Conservation (phyloP, 2,888 invertebrate species). For the Fragum sueziense region DNA sequence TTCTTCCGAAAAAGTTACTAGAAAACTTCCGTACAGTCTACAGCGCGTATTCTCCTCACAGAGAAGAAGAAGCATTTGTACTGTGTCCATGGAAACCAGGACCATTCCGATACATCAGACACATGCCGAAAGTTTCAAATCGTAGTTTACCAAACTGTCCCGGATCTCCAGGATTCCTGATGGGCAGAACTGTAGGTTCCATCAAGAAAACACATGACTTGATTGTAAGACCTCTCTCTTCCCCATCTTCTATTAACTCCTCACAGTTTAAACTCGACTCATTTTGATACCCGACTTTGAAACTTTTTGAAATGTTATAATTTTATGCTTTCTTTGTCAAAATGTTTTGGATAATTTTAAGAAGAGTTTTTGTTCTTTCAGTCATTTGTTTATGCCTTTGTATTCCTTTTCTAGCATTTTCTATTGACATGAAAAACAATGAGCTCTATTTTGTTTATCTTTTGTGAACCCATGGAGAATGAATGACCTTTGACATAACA, state of each 20-base stretch:
- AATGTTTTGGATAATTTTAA: neutral
- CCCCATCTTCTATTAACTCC: neutral
- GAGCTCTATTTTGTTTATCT: no score
- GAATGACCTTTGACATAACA: no score
- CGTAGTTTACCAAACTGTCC: constrained; percentile 26
- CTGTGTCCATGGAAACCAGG: constrained; percentile 74
- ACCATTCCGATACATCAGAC: constrained; percentile 55
- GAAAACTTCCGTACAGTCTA: constrained; percentile 69
- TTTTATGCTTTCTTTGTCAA: no score
- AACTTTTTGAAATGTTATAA: no score
- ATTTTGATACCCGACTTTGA: no score
- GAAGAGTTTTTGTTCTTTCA: neutral
- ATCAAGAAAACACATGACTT: neutral
- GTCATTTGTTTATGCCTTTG: neutral
- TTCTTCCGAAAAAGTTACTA: constrained; percentile 63
- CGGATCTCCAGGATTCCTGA: constrained; percentile 14
- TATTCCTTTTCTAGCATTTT: neutral
- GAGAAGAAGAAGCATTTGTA: constrained; percentile 72
- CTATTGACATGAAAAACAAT: neutral
- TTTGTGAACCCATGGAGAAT: no score
- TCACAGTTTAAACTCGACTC: neutral
- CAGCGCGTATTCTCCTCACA: constrained; percentile 72
- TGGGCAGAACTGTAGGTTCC: neutral
- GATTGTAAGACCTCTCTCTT: neutral
- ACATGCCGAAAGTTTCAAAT: constrained; percentile 12